Conservation (phyloP, 2,888 invertebrate genomes). For the Chrysolina oricalcia region DNA sequence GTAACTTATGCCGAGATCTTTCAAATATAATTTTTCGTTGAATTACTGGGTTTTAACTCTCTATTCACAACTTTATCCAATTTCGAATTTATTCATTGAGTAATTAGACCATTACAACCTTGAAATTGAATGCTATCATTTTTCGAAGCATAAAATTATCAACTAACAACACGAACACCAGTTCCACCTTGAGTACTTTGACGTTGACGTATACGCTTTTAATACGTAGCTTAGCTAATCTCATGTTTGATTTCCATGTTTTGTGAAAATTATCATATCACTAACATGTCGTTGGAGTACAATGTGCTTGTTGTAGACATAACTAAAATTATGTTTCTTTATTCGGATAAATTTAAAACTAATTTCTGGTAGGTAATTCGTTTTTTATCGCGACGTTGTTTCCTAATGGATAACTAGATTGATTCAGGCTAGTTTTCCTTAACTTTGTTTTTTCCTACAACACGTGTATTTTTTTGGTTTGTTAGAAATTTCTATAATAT, state of each 20-base stretch:
- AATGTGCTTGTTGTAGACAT: slow-evolving; percentile 8
- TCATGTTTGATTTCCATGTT: slow-evolving; percentile 36
- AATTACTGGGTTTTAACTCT: background rate
- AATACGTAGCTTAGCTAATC: slow-evolving; percentile 43
- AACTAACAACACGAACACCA: slow-evolving; percentile 38
- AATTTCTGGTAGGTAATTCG: background rate
- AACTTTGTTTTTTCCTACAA: background rate
- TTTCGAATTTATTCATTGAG: background rate
- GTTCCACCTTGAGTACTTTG: slow-evolving; percentile 44
- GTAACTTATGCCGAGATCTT: no score
- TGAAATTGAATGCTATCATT: slow-evolving; percentile 27
- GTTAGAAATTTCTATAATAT: no score
- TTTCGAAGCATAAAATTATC: slow-evolving; percentile 37
- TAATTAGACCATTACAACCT: slow-evolving; percentile 10
- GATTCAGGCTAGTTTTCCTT: background rate
- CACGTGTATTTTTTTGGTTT: no score
- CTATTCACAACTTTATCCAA: background rate
- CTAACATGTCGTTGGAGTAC: slow-evolving; percentile 29
- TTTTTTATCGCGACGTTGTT: background rate
- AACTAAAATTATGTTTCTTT: background rate
- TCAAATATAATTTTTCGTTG: no score
- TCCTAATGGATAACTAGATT: background rate
- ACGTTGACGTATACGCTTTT: slow-evolving; percentile 33
- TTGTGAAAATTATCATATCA: slow-evolving; percentile 39
- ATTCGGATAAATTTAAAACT: background rate